Conservation (phyloP, 2,113 vertebrate genomes). For the Chaetorhynchus papuensis region DNA sequence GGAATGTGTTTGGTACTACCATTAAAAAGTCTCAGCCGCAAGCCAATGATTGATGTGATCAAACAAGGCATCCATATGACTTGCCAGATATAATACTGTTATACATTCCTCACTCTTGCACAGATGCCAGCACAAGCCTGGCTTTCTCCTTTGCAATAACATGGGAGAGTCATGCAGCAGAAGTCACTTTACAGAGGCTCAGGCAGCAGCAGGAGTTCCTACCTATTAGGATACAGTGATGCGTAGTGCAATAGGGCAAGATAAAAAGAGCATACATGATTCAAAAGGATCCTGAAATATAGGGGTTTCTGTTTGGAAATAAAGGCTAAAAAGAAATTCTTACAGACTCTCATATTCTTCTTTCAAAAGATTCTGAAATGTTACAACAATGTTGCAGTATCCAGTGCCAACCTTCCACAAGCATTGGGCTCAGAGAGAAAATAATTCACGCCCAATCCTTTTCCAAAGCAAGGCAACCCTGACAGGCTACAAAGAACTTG, state of each 20-base stretch:
- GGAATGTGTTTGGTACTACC: neutral
- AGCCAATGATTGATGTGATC: conserved; percentile 13
- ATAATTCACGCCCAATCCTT: neutral
- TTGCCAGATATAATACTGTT: conserved; percentile 29
- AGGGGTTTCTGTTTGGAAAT: neutral
- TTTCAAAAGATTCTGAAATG: neutral
- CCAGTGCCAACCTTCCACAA: neutral
- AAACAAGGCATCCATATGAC: conserved; percentile 23
- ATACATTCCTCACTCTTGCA: conserved; percentile 4
- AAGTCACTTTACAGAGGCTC: neutral
- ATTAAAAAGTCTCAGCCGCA: neutral
- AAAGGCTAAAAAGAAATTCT: neutral
- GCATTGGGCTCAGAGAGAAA: neutral
- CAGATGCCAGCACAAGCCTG: conserved; percentile 20
- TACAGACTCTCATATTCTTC: neutral
- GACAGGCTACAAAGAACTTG: neutral
- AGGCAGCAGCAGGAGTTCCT: neutral
- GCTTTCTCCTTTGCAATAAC: neutral
- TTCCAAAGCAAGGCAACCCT: neutral
- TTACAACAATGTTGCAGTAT: neutral
- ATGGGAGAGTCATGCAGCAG: neutral
- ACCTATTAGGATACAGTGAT: neutral
- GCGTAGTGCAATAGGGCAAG: rapidly evolving
- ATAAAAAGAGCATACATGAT: neutral
- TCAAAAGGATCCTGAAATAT: neutral